Percentiles rank a stretch among this genome's conserved stretches.
Conservation (phyloP, 2,113 vertebrate species). For the Ascaphus truei region DNA sequence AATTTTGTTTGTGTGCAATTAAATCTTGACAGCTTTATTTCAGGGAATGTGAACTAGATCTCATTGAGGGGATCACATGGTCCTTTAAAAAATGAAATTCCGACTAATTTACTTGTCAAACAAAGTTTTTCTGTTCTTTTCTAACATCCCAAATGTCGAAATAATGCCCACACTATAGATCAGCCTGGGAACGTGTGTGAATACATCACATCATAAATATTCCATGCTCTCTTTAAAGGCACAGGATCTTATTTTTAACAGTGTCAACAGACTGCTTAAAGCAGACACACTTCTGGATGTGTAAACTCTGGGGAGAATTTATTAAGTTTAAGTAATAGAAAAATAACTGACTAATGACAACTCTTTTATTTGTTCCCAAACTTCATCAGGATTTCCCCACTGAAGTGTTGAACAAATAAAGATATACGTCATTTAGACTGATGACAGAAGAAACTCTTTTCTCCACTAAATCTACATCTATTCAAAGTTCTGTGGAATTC, state of each 20-base stretch:
- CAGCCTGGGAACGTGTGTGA: neutral
- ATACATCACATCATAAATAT: neutral
- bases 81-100: too few relatives aligned
- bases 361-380: neutral
- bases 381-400: neutral
- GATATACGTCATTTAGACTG: neutral
- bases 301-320: conserved; percentile 13
- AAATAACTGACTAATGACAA: conserved; percentile 27
- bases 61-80: too few relatives aligned
- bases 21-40: too few relatives aligned
- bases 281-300: conserved; percentile 3
- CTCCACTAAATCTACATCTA: neutral
- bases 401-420: conserved; percentile 20
- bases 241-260: conserved; percentile 42
- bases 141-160: neutral
- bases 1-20: too few relatives aligned
- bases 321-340: conserved; percentile 8
- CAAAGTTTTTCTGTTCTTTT: neutral
- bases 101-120: too few relatives aligned
- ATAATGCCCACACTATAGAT: neutral
- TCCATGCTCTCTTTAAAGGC: neutral
- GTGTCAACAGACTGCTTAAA: conserved; percentile 38
- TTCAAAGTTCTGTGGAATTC: neutral
- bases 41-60: too few relatives aligned
- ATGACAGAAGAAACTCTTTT: neutral